Evolutionary conservation across 2,888 invertebrate species (phyloP), one percentile per base, ranked within the genome.

Genomic region (Imbricaverruca yamaguchii): DNA sequence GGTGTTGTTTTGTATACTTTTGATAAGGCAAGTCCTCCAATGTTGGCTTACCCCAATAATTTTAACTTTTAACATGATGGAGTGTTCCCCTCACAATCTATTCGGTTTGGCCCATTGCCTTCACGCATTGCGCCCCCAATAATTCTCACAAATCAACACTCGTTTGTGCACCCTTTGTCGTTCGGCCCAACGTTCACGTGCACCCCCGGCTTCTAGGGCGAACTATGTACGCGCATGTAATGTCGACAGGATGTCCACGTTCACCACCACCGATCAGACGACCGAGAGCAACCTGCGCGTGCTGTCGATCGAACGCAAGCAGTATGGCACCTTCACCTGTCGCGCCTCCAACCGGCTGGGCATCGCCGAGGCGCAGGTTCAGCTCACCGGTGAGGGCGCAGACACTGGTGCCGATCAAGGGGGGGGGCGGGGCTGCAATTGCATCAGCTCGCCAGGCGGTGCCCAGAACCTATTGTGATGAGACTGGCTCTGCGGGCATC

Each of bases 211-310:
- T 4, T 39, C 39, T 1, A 1, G 39, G 4, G 39, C 39, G 39
- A 39, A 39, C 39, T 4, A 39, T 39, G 39, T 4, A 39, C 39
- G 39, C 39, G 39, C 39, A 39, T 4, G 2, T 39, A 23, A 21
- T 25, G 13, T 23, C 85, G 86, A 69, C 87, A 93, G 92, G 85
- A 93, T 96, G 85, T 95, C 95, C 0, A 94, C 95, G 86, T 96
- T 95, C 86, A 94, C 95, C 9, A 94, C 94, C 0, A 94, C 95
- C 0, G 96, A 96, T 85, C 95, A 96, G 86, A 95, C 94, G 86
- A 95, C 95, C 0, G 95, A 96, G 86, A 95, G 95, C 0, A 96
- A 95, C 0, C 88, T 96, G 55, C 91, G 95, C 82, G 93, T 96
- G 7, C 94, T 95, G 81, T 96, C 95, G 0, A 94, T 96, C 81